Conservation (phyloP, 37 sponge, comb jelly and placozoan genomes). For the Sycon ciliatum region DNA sequence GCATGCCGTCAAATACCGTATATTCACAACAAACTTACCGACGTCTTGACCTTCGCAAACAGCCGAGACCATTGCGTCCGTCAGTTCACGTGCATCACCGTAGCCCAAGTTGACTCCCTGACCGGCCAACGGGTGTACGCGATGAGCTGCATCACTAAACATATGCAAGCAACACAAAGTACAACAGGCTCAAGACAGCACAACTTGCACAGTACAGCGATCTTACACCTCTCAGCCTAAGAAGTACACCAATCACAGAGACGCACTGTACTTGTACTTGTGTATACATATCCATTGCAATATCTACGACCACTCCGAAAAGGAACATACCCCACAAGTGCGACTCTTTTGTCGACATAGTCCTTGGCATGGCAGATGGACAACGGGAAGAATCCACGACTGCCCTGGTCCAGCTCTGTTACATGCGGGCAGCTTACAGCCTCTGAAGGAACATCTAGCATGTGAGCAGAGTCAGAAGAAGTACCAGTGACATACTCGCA, state of each 20-base stretch:
- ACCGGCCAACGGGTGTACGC: slow-evolving; percentile 70
- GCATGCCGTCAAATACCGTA: not conserved
- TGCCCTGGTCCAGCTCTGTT: not conserved
- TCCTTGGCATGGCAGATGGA: slow-evolving; percentile 30
- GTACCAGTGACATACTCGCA: no score
- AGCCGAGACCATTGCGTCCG: slow-evolving; percentile 14
- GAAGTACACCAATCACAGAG: not conserved
- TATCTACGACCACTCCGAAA: no score
- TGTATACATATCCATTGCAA: no score
- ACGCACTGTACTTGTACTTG: not conserved
- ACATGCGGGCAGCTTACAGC: no score
- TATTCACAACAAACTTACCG: slow-evolving; percentile 22
- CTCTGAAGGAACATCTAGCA: slow-evolving; percentile 16
- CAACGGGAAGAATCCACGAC: slow-evolving; percentile 50
- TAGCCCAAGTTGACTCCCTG: slow-evolving; percentile 70
- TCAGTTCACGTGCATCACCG: slow-evolving; percentile 44
- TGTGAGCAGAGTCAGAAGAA: no score
- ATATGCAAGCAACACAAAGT: not conserved
- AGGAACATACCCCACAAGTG: slow-evolving; percentile 72
- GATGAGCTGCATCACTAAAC: slow-evolving; percentile 56
- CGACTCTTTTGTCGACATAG: slow-evolving; percentile 48
- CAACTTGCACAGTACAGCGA: no score
- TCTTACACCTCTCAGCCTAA: no score
- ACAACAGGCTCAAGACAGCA: no score
- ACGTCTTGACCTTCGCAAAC: slow-evolving; percentile 38